Base-by-base conservation (phyloP, 2,888 invertebrate species). In the Scaptomyza parva region DNA sequence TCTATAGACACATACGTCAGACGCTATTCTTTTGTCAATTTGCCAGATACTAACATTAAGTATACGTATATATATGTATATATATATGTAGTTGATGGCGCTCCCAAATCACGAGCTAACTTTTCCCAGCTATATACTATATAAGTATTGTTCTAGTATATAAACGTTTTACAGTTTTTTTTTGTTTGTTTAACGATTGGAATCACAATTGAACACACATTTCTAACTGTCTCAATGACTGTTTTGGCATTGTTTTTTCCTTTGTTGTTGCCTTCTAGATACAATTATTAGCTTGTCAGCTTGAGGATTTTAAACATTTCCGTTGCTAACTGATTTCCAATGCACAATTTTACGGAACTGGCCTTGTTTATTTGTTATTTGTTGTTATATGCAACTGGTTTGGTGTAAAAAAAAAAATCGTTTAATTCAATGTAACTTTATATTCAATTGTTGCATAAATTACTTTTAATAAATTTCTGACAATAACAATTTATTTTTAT, bases 321-420 rank as follows among this genome's bases (percentile, higher is more conserved):
- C 84, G 78, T 72, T 66, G 70, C 68, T 60, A 85, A 85, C 83
- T 78, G 71, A 85, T 83, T 78, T 74, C 53, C 70, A 73, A 68
- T 79, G 70, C 8, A 72, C 58, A 70, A 35, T 60, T 66, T 66
- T 20, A 66, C 88, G 88, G 84, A 84, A 84, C 86, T 84, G 66
- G 71, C 84, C 84, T 84, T 76, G 82, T 39, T 58, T n/a, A 78
- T 39, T 58, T n/a, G 3, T 3, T 30, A 1, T 12, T 43, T 28
- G 9, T n/a, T 8, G 3, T 45, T 30, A 55, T 28, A 14, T 33
- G 24, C 30, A 20, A 33, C 37, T 37, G 37, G 37, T 37, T 37
- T 35, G n/a, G n/a, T n/a, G n/a, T 30, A 3, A 11, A 9, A 26
- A 26, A 9, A 26, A 8, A 8, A 9, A n/a, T 33, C 14, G 1